Evolutionary conservation across 2,113 vertebrate genomes (phyloP).

Genomic region (Panthera uncia): DNA sequence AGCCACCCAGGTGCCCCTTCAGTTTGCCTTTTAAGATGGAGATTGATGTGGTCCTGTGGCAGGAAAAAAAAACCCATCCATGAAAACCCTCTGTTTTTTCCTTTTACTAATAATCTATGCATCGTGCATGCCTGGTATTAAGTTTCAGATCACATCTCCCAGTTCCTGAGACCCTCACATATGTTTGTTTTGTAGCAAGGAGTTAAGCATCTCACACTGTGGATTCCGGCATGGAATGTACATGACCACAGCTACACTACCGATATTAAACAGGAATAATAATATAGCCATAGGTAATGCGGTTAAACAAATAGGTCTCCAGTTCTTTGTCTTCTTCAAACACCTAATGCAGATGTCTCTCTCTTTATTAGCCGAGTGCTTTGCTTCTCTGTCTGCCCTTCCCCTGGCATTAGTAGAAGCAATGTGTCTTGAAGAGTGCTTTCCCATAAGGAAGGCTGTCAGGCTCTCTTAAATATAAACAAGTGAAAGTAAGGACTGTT

Average conservation of each 20-base stretch:
- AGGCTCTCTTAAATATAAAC: slow-evolving; percentile 53
- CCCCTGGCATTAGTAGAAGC: not conserved
- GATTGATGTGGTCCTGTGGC: slow-evolving; percentile 53
- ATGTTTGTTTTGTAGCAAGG: slow-evolving; percentile 52
- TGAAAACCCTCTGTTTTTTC: not conserved
- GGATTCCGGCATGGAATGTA: not conserved
- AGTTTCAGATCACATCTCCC: slow-evolving; percentile 57
- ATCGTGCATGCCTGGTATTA: not conserved
- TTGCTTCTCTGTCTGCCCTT: not conserved
- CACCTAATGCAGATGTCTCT: not conserved
- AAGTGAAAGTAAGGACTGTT: slow-evolving; percentile 5
- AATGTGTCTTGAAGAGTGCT: not conserved
- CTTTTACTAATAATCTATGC: slow-evolving; percentile 24
- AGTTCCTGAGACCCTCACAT: not conserved
- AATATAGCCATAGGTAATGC: slow-evolving; percentile 46
- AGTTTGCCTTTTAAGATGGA: slow-evolving; percentile 57
- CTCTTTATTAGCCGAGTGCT: slow-evolving; percentile 37
- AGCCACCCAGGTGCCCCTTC: not conserved
- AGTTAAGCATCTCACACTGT: slow-evolving; percentile 25
- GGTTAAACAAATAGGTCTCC: slow-evolving; percentile 35
- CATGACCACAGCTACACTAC: not conserved
- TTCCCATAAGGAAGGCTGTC: not conserved
- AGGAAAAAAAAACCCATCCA: not conserved
- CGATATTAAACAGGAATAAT: slow-evolving; percentile 36
- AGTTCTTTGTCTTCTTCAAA: slow-evolving; percentile 40